A percentile compares a stretch with the other conserved stretches of the same genome.
These are phyloP conservation scores for Lichenostomus cassidix DNA, from an alignment of 2,113 vertebrate genomes.

Conservation along the genomic window DNA sequence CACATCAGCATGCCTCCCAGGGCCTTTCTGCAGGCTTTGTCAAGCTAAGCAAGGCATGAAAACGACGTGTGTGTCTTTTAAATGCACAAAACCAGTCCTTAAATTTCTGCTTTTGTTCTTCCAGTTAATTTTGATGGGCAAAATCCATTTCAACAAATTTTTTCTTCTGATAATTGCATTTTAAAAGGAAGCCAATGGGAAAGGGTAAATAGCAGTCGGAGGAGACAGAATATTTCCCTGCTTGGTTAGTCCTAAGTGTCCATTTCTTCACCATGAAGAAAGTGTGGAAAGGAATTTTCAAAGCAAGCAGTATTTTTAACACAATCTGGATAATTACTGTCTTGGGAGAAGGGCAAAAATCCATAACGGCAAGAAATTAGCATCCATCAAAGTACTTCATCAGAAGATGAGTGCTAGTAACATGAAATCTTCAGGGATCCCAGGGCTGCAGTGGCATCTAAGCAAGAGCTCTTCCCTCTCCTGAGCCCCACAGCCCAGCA, in stretches of 20 bases:
- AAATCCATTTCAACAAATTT: not conserved
- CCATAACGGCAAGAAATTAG: not conserved
- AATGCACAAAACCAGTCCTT: not conserved
- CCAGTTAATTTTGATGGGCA: not conserved
- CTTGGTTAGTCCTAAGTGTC: not conserved
- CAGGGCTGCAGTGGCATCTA: not conserved
- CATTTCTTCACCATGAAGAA: not conserved
- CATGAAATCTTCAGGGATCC: not conserved
- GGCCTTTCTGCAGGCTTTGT: not conserved
- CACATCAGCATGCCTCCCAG: fast-evolving
- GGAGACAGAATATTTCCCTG: not conserved
- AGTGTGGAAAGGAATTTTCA: not conserved
- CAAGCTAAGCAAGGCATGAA: not conserved
- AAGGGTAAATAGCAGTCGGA: not conserved
- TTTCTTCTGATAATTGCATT: not conserved
- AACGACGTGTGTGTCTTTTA: not conserved
- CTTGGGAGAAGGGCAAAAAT: not conserved
- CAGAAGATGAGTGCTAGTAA: not conserved
- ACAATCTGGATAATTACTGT: not conserved
- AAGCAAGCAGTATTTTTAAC: not conserved
- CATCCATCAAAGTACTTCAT: not conserved
- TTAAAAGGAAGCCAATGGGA: not conserved
- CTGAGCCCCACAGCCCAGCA: not conserved
- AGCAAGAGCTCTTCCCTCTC: not conserved
- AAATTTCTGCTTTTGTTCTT: not conserved